Evolutionary conservation across 2,113 vertebrate genomes (phyloP), one percentile per base, ranked within the genome.

Genomic region (Brachypodius melanocephalos): DNA sequence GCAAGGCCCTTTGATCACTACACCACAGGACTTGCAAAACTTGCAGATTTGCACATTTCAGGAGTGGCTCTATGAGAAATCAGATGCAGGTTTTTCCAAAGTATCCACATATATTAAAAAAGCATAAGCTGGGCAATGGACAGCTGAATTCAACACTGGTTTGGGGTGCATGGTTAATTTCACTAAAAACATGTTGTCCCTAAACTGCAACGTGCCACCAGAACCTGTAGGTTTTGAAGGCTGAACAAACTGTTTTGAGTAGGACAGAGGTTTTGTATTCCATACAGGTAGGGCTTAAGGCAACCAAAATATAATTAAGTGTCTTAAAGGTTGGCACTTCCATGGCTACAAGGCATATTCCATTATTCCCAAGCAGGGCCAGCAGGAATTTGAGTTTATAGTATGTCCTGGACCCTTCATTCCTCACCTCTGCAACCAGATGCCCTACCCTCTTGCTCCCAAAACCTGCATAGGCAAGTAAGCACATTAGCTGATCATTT

Each of bases 1-100:
- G 31, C 0, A 0, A 36, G 6, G 36, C 29, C 76, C 28, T 74
- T 65, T 14, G 1, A 49, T 31, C 8, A 2, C 40, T 32, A n/a
- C 14, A 71, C n/a, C 12, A 34, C 38, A 73, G 55, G 40, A 34
- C 31, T 10, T 26, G 22, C 63, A 80, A 82, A 89, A 48, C 25
- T 9, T 28, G 13, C 17, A 49, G 46, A 46, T 12, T 26, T 58
- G 31, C 54, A 62, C 40, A 11, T 45, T 67, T 46, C 61, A n/a
- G 68, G 61, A 58, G 34, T 7, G 31, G 49, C 26, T 59, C 69
- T n/a, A 16, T 14, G 9, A 77, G n/a, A 58, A 87, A 77, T 15
- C 43, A 79, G 57, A 57, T 45, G 42, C 36, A 55, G 20, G 3
- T 43, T 86, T 73, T 73, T 75, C 1, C 40, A 12, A 82, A 76